These are phyloP conservation scores for Microcebus jonahi DNA, from an alignment of 2,113 vertebrate species.

Conservation along the genomic window DNA sequence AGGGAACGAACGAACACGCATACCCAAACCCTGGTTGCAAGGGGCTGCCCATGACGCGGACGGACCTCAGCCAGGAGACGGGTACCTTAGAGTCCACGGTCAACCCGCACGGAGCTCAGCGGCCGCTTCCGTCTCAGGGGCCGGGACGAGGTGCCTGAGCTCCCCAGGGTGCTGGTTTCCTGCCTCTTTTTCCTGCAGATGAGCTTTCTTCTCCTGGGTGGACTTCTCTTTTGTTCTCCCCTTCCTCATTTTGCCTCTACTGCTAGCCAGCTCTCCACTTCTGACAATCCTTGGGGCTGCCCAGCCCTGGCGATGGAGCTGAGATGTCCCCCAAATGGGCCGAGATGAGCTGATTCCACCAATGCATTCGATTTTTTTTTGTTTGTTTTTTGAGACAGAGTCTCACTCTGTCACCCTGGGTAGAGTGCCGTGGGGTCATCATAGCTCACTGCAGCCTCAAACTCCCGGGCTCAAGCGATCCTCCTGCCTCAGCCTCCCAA, in stretches of 20 bases:
- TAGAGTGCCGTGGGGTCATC: too few relatives aligned
- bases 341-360: not conserved
- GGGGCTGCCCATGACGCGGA: too few relatives aligned
- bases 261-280: not conserved
- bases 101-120: not conserved
- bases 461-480: too few relatives aligned
- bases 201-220: fast-evolving
- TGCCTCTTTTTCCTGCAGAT: not conserved
- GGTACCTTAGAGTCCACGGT: fast-evolving
- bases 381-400: too few relatives aligned
- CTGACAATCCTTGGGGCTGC: not conserved
- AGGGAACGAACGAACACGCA: fast-evolving
- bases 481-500: too few relatives aligned
- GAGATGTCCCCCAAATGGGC: fast-evolving
- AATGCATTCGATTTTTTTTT: not conserved
- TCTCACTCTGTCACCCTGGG: too few relatives aligned
- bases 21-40: not conserved
- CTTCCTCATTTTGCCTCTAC: not conserved
- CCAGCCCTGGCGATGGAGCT: not conserved
- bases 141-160: fast-evolving
- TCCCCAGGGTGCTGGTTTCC: fast-evolving
- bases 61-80: not conserved
- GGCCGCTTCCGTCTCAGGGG: not conserved
- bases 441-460: too few relatives aligned
- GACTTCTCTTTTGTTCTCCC: too few relatives aligned